Evolutionary conservation across 1,140 invertebrate genomes (phyloP).

Genomic region (Choristoneura fumiferana): DNA sequence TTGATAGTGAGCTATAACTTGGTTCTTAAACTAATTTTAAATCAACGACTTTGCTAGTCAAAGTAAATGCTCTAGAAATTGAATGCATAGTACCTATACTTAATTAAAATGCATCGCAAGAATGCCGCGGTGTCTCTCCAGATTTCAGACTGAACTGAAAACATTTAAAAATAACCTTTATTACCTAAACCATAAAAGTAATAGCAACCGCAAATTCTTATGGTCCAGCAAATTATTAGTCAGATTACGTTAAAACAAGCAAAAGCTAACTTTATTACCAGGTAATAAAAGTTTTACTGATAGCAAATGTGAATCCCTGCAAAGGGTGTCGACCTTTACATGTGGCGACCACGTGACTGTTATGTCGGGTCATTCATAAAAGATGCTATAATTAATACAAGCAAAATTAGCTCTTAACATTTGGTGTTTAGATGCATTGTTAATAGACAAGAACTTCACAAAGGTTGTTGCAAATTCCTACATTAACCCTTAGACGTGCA

Average conservation of each 20-base stretch:
- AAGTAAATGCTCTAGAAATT: no score
- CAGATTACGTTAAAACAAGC: neutral
- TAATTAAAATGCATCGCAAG: slow-evolving; percentile 2
- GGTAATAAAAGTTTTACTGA: neutral
- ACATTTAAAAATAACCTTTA: no score
- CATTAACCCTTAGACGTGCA: no score
- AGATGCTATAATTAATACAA: neutral
- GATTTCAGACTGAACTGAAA: neutral
- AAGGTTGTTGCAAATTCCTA: no score
- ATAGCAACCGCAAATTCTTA: no score
- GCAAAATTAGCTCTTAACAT: neutral
- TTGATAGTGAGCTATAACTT: no score
- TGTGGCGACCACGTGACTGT: slow-evolving; percentile 37
- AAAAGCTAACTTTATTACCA: slow-evolving; percentile 18
- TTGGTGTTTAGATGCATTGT: neutral
- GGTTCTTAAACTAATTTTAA: no score
- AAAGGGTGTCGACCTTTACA: slow-evolving; percentile 44
- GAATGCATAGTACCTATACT: neutral
- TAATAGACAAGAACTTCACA: no score
- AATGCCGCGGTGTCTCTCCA: slow-evolving; percentile 7
- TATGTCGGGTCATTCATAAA: slow-evolving; percentile 11
- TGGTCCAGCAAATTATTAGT: no score
- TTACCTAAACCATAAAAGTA: no score
- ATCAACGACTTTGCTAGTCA: no score
- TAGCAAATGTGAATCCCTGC: slow-evolving; percentile 19